Conservation (phyloP, 2,888 invertebrate genomes). For the Lasius fuliginosus region DNA sequence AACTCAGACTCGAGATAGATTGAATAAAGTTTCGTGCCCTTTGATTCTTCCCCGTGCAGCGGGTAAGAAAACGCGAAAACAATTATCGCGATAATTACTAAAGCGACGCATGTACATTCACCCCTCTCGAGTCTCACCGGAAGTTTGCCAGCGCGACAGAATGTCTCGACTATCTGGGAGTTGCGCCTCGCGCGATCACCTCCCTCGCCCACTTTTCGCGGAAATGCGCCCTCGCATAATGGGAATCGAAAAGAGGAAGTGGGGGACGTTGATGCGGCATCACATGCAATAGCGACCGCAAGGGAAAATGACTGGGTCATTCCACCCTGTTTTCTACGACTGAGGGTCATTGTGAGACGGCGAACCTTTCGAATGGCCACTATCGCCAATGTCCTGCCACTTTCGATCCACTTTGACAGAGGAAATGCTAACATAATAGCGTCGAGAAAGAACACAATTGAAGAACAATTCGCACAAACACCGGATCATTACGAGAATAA, state of each 20-base stretch:
- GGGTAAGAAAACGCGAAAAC: constrained; percentile 16
- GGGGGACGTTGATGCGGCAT: constrained; percentile 28
- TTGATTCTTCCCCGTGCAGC: not conserved
- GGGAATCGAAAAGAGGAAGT: constrained; percentile 21
- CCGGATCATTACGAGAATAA: not conserved
- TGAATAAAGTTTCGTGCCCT: not conserved
- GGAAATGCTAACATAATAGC: constrained; percentile 11
- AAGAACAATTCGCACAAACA: constrained; percentile 8
- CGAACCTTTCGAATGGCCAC: constrained; percentile 81
- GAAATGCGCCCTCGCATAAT: constrained; percentile 26
- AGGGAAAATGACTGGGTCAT: constrained; percentile 80
- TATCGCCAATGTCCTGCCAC: constrained; percentile 65
- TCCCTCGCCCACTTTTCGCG: constrained; percentile 31
- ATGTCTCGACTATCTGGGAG: constrained; percentile 33
- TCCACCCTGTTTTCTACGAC: constrained; percentile 80
- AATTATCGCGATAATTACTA: constrained; percentile 26
- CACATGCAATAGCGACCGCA: constrained; percentile 47
- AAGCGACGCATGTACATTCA: constrained; percentile 17
- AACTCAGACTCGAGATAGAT: not conserved
- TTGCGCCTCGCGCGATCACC: constrained; percentile 23
- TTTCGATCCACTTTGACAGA: constrained; percentile 36
- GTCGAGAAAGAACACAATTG: constrained; percentile 36
- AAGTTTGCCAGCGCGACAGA: constrained; percentile 35
- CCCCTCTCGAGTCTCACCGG: constrained; percentile 2
- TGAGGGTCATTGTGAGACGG: constrained; percentile 83